phyloP scores from a whole-genome alignment of 2,888 invertebrate species.

The Anoncus sp. region DNA sequence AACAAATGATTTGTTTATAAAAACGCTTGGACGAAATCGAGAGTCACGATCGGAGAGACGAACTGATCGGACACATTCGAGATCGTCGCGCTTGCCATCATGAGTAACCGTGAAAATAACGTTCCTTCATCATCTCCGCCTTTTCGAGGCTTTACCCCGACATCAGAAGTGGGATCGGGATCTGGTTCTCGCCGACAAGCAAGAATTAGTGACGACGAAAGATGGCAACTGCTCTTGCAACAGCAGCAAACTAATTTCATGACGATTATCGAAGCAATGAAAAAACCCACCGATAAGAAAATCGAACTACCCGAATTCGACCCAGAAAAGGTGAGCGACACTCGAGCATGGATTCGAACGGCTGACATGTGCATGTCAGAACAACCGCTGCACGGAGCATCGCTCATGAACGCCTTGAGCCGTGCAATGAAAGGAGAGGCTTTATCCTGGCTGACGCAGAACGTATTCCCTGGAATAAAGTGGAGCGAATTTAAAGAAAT shows the following conservation, averaged over 20 bases:
- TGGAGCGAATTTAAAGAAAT: constrained; percentile 5
- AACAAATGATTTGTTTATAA: too few relatives aligned
- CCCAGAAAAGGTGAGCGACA: neutral
- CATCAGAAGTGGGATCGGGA: constrained; percentile 16
- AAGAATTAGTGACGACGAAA: neutral
- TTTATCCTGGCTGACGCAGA: constrained; percentile 2
- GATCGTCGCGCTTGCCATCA: too few relatives aligned
- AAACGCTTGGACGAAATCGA: too few relatives aligned
- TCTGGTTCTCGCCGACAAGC: too few relatives aligned
- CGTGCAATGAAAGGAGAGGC: constrained; percentile 4
- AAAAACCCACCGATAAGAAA: neutral
- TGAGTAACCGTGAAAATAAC: too few relatives aligned
- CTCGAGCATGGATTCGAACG: neutral
- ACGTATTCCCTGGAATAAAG: neutral
- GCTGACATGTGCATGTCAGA: neutral
- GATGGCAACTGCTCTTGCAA: neutral
- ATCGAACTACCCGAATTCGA: constrained; percentile 6
- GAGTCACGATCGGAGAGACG: too few relatives aligned
- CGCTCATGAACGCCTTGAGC: neutral
- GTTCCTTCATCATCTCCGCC: neutral
- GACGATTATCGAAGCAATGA: neutral
- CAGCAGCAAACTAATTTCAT: neutral
- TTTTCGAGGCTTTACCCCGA: neutral
- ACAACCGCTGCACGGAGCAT: too few relatives aligned
- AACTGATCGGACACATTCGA: too few relatives aligned